phyloP scores from a whole-genome alignment of 2,888 invertebrate genomes.

The Hofmannophila pseudospretella region DNA sequence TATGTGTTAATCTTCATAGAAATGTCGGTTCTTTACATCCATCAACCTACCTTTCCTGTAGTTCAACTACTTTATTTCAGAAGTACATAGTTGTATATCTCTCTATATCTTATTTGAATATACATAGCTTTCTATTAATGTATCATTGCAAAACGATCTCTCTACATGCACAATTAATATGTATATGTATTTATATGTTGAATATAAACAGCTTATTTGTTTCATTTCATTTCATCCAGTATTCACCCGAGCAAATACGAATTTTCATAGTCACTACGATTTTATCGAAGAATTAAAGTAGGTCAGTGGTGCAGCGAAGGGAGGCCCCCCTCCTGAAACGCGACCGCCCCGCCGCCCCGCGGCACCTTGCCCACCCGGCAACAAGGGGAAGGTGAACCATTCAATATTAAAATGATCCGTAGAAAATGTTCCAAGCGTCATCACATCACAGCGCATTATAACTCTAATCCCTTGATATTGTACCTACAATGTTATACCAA shows the following conservation, averaged over 20 bases:
- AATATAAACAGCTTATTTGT: too few species aligned
- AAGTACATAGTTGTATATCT: too few species aligned
- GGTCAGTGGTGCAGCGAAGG: slow-evolving; percentile 68
- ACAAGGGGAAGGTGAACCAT: slow-evolving; percentile 10
- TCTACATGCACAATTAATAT: too few species aligned
- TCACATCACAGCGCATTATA: not conserved
- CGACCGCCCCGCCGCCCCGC: slow-evolving; percentile 23
- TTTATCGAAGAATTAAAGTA: slow-evolving; percentile 44
- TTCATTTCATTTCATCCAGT: slow-evolving; percentile 8
- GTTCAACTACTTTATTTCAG: too few species aligned
- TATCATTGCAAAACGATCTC: too few species aligned
- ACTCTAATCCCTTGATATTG: slow-evolving; percentile 4
- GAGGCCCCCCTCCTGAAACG: slow-evolving; percentile 37
- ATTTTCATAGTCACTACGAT: slow-evolving; percentile 7
- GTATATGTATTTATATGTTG: too few species aligned
- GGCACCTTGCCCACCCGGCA: slow-evolving; percentile 14
- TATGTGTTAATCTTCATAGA: too few species aligned
- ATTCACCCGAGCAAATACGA: slow-evolving; percentile 14
- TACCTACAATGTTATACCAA: slow-evolving; percentile 3
- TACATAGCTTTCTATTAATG: too few species aligned
- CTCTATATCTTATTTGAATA: too few species aligned
- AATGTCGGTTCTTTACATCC: too few species aligned
- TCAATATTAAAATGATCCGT: slow-evolving; percentile 16
- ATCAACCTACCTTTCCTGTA: too few species aligned
- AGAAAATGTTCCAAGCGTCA: not conserved